Base-by-base conservation (phyloP, 2,888 invertebrate species). In the Chironomus riparius region DNA sequence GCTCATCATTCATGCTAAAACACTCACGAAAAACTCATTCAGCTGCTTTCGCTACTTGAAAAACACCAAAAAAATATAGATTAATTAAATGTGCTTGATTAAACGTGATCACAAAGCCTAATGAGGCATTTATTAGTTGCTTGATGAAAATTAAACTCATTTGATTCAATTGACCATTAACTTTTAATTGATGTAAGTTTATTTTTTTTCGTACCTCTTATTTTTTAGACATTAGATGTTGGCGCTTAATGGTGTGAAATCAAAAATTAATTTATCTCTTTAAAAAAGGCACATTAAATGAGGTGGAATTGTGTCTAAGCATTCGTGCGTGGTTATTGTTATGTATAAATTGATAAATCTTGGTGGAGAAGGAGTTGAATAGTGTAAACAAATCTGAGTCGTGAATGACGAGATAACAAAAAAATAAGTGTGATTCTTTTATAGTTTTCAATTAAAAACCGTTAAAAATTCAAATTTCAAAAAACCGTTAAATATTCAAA, bases 121-220 rank as follows among this genome's bases (percentile, higher is more conserved):
- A 56, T 56, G 56, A 56, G 56, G 15, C 56, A 56, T 56, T 56
- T 56, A 38, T 38, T 7, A 38, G 38, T 38, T 38, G 38, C 38
- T 38, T 56, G 56, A 56, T 15, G 56, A 56, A 56, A 56, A 56
- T 50, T 15, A 50, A 50, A 50, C 50, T n/a, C 15, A 50, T 56
- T 56, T 56, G 18, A 56, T 56, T 47, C n/a, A 71, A 71, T 71
- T 71, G 50, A 47, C 56, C 71, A 71, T 50, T 24, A 71, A 71
- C 21, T 5, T 50, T 13, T 71, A 71, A 71, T 71, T 71, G 71
- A 71, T 71, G 48, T 71, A 12, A 38, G 38, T 38, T 38, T 38
- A 1, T 38, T 38, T 38, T 28, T 38, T 38, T 38, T 38, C 38
- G 38, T 38, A 38, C 38, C 38, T 38, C 38, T 38, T 38, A 38